These are phyloP conservation scores for Atherinosoma microstoma DNA, from an alignment of 2,797 vertebrate species.

Conservation along the genomic window DNA sequence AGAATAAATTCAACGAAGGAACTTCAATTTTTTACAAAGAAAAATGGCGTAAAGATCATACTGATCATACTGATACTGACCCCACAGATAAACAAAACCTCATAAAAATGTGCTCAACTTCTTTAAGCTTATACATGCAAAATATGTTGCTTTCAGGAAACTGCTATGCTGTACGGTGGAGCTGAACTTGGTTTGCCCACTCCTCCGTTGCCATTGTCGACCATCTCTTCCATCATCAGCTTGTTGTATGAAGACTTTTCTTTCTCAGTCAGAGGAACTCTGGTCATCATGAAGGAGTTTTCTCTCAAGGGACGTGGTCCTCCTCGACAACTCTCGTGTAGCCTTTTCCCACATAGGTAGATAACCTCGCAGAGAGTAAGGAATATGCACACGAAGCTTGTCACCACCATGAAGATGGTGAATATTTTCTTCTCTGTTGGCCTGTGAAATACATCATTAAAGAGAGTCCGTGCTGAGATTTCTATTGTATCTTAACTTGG, in stretches of 20 bases:
- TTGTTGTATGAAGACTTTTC: constrained; percentile 40
- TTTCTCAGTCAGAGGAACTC: constrained; percentile 45
- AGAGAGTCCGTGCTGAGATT: not conserved
- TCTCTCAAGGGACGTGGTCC: not conserved
- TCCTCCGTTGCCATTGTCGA: constrained; percentile 9
- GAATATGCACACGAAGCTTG: constrained; percentile 83
- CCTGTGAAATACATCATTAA: constrained; percentile 47
- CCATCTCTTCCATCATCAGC: constrained; percentile 25
- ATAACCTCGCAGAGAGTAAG: constrained; percentile 83
- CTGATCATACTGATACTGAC: not conserved
- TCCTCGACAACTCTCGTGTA: constrained; percentile 59
- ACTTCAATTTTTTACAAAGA: constrained; percentile 6
- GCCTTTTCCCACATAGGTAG: constrained; percentile 86
- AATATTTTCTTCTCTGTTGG: constrained; percentile 90
- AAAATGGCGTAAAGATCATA: constrained; percentile 1
- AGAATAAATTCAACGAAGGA: constrained; percentile 10
- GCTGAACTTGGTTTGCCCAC: constrained; percentile 35
- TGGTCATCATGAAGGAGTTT: constrained; percentile 52
- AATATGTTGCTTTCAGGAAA: constrained; percentile 53
- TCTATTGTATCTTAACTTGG: not conserved
- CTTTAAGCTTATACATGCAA: not conserved
- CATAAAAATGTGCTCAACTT: not conserved
- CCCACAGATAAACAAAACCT: constrained; percentile 20
- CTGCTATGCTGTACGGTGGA: constrained; percentile 48
- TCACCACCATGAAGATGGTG: constrained; percentile 87